Evolutionary conservation across 2,888 invertebrate species (phyloP).

Genomic region (Caenorhabditis macrosperma): DNA sequence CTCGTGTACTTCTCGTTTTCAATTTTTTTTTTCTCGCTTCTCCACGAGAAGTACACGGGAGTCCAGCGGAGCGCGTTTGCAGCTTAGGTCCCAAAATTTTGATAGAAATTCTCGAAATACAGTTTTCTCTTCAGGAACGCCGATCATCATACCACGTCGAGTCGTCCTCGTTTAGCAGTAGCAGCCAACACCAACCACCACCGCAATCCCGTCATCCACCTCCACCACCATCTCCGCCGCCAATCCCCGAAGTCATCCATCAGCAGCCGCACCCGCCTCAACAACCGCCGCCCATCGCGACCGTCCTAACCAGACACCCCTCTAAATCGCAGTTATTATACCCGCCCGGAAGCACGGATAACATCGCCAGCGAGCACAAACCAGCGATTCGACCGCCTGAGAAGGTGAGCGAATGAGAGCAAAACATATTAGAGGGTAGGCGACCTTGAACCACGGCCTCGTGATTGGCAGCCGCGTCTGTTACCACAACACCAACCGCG

Average conservation of each 20-base stretch:
- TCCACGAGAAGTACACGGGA: no score
- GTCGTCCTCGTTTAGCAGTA: constrained; percentile 37
- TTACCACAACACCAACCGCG: no score
- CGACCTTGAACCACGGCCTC: no score
- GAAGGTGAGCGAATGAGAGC: constrained; percentile 14
- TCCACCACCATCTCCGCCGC: constrained; percentile 57
- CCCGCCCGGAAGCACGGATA: constrained; percentile 65
- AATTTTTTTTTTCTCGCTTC: no score
- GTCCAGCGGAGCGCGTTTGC: no score
- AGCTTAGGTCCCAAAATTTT: no score
- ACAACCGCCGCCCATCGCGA: constrained; percentile 20
- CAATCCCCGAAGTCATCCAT: constrained; percentile 30
- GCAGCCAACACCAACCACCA: not conserved
- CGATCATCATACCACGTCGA: constrained; percentile 63
- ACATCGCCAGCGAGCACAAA: constrained; percentile 62
- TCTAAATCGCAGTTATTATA: constrained; percentile 60
- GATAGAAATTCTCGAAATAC: no score
- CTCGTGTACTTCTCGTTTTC: no score
- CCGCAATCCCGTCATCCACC: constrained; percentile 14
- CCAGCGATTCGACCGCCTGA: constrained; percentile 61
- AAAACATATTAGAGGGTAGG: not conserved
- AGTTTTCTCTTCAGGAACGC: no score
- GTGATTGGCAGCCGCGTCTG: no score
- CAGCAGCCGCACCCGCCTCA: constrained; percentile 32
- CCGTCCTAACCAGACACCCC: constrained; percentile 18